These are phyloP conservation scores for Polypterus bichir DNA, from an alignment of 2,113 vertebrate genomes.

Conservation along the genomic window DNA sequence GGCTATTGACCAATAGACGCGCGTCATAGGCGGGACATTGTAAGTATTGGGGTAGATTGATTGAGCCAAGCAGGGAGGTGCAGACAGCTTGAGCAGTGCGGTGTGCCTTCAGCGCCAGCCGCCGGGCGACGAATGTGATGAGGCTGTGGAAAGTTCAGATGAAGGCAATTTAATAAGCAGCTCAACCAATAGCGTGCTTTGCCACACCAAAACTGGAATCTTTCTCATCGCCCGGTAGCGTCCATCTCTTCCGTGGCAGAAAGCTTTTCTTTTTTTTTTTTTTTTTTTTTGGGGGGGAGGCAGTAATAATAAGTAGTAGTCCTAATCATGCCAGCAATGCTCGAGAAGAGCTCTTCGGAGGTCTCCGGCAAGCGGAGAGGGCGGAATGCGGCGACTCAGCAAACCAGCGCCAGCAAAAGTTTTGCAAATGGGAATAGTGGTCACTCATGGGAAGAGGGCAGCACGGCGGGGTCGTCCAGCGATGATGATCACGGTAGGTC, in stretches of 20 bases:
- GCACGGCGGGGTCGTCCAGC: conserved; percentile 71
- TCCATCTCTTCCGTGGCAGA: background rate
- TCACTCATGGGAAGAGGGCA: conserved; percentile 82
- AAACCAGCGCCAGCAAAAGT: conserved; percentile 60
- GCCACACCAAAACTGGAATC: conserved; percentile 1
- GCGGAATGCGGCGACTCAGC: conserved; percentile 48
- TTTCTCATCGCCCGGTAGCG: conserved; percentile 2
- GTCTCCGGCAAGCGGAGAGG: conserved; percentile 71
- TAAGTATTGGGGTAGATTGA: conserved; percentile 5
- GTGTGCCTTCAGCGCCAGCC: background rate
- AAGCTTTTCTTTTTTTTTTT: too few relatives aligned
- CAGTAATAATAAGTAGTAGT: background rate
- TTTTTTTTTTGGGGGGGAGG: too few relatives aligned
- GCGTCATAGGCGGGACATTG: background rate
- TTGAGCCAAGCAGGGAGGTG: background rate
- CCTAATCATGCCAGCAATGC: conserved; percentile 65
- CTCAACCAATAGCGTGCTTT: background rate
- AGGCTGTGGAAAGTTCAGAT: conserved; percentile 10
- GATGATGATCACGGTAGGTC: conserved; percentile 83
- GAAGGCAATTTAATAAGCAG: conserved; percentile 1
- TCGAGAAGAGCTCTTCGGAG: conserved; percentile 68
- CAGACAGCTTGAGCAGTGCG: background rate
- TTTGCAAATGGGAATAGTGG: conserved; percentile 69
- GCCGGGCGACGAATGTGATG: background rate
- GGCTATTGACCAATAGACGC: background rate